phyloP scores from a whole-genome alignment of 1,140 invertebrate species.

The Heterodera carotae region DNA sequence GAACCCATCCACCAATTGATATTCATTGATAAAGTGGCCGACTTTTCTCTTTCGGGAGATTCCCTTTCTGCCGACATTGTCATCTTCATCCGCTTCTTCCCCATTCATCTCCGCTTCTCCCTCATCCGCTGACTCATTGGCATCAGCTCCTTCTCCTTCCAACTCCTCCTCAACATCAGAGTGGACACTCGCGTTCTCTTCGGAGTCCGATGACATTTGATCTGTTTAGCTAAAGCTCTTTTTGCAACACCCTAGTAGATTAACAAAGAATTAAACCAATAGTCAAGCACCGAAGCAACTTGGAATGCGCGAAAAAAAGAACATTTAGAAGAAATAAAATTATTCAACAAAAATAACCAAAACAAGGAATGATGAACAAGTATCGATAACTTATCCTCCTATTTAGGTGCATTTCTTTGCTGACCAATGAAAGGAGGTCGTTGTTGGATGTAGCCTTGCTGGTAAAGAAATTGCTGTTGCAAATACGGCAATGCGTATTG shows the following conservation, averaged over 20 bases:
- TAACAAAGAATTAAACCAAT: too few relatives aligned
- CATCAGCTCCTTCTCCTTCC: neutral
- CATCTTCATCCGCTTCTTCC: conserved; percentile 10
- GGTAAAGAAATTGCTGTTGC: neutral
- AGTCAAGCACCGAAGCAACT: too few relatives aligned
- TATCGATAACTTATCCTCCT: neutral
- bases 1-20: too few relatives aligned
- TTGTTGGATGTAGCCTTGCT: neutral
- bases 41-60: neutral
- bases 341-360: too few relatives aligned
- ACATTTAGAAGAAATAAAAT: too few relatives aligned
- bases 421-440: neutral
- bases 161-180: conserved; percentile 19
- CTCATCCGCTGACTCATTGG: conserved; percentile 18
- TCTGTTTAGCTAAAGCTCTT: too few relatives aligned
- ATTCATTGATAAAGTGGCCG: neutral
- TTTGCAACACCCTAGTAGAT: too few relatives aligned
- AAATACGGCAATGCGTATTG: neutral
- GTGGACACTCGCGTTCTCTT: conserved; percentile 25
- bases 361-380: neutral
- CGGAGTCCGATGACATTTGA: conserved; percentile 26
- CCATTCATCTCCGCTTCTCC: neutral
- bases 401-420: neutral
- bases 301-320: too few relatives aligned
- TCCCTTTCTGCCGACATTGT: conserved; percentile 10